These are phyloP conservation scores for Dicroscelio sp. DNA, from an alignment of 2,888 invertebrate genomes.

Conservation along the genomic window DNA sequence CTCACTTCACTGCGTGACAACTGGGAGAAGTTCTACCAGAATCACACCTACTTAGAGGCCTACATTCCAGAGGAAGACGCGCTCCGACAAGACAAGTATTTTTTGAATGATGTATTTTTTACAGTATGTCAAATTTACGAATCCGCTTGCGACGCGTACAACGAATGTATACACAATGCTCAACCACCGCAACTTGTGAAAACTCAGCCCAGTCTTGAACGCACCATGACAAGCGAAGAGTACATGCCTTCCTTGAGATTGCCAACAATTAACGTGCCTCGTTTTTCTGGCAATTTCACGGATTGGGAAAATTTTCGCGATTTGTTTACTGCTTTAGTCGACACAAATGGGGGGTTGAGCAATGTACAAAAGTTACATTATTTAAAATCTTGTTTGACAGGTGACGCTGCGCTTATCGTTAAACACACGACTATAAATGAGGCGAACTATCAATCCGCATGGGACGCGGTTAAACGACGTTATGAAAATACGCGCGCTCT, in stretches of 20 bases:
- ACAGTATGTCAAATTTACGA: too few relatives aligned
- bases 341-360: background rate
- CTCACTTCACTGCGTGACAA: background rate
- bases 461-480: background rate
- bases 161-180: too few relatives aligned
- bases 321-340: background rate
- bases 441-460: background rate
- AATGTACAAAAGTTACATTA: conserved; percentile 6
- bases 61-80: background rate
- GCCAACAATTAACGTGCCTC: background rate
- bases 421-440: background rate
- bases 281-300: background rate
- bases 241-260: too few relatives aligned
- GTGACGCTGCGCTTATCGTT: background rate
- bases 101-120: conserved; percentile 15
- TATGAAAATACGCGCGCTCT: conserved; percentile 11
- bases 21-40: background rate
- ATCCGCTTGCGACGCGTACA: too few relatives aligned
- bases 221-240: too few relatives aligned
- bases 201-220: background rate
- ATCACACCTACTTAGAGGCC: background rate
- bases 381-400: background rate
- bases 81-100: background rate
- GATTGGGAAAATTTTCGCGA: background rate
- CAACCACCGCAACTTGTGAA: too few relatives aligned